Evolutionary conservation across 2,888 invertebrate species (phyloP).

Genomic region (Drosophila buzzatii): DNA sequence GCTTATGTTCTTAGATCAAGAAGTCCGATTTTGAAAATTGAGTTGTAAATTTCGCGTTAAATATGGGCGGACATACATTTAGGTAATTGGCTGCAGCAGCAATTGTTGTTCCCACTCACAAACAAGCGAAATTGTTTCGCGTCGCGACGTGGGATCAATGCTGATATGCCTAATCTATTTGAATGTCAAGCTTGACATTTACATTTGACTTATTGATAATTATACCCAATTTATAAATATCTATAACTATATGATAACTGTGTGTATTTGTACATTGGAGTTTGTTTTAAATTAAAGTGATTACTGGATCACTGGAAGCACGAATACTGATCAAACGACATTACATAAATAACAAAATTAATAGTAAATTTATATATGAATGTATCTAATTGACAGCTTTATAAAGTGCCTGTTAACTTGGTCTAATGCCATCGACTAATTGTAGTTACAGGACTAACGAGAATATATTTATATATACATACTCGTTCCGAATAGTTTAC

Average conservation of each 20-base stretch:
- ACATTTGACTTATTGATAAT: conserved; percentile 24
- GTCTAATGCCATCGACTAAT: conserved; percentile 6
- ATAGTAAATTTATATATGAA: conserved; percentile 5
- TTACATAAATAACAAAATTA: conserved; percentile 23
- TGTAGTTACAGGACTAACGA: conserved; percentile 26
- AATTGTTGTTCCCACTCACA: conserved; percentile 38
- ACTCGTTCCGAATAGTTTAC: conserved; percentile 13
- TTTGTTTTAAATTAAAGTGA: conserved; percentile 10
- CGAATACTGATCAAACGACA: conserved; percentile 22
- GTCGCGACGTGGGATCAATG: conserved; percentile 36
- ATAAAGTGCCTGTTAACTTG: conserved; percentile 12
- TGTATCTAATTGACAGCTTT: conserved; percentile 22
- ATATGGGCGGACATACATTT: conserved; percentile 76
- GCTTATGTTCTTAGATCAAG: conserved; percentile 64
- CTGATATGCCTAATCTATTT: conserved; percentile 13
- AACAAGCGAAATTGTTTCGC: conserved; percentile 26
- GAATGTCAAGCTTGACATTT: conserved; percentile 20
- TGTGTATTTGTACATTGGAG: conserved; percentile 20
- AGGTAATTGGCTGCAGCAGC: conserved; percentile 65
- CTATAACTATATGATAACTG: not conserved
- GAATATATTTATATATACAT: not conserved
- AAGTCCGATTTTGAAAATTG: conserved; percentile 67
- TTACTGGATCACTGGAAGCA: conserved; percentile 2
- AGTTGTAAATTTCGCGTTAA: conserved; percentile 80
- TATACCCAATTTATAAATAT: conserved; percentile 16